A percentile compares a stretch with the other conserved stretches of the same genome.
phyloP scores from a whole-genome alignment of 2,888 invertebrate species.

The Prosopocoilus inquinatus region DNA sequence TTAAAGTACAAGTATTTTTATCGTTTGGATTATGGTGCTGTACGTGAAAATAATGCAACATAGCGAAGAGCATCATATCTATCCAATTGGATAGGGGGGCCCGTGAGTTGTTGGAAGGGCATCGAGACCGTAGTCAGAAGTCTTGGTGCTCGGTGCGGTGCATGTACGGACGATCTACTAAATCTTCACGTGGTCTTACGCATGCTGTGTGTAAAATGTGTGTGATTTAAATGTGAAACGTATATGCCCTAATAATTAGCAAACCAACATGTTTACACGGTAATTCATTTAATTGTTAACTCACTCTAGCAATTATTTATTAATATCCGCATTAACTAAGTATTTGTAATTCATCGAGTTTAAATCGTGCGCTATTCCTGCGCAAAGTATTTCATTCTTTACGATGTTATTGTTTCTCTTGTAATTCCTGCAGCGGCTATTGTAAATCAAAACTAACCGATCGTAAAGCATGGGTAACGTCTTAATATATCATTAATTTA shows the following conservation, averaged over 20 bases:
- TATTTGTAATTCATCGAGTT: not conserved
- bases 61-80: constrained; percentile 34
- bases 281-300: constrained; percentile 30
- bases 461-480: not conserved
- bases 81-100: constrained; percentile 42
- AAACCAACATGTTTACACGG: constrained; percentile 47
- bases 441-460: constrained; percentile 1
- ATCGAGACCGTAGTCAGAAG: constrained; percentile 29
- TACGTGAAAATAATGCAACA: constrained; percentile 28
- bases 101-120: constrained; percentile 43
- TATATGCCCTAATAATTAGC: constrained; percentile 34
- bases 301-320: constrained; percentile 19
- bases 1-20: not conserved
- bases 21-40: constrained; percentile 14
- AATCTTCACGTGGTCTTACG: constrained; percentile 30
- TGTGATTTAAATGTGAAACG: constrained; percentile 36
- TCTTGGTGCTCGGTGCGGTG: constrained; percentile 29
- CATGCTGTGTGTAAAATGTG: constrained; percentile 30
- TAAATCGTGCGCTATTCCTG: not conserved
- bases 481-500: constrained; percentile 2
- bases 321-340: not conserved
- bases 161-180: constrained; percentile 25
- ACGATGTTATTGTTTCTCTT: constrained; percentile 4
- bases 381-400: not conserved
- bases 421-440: not conserved